Percentiles rank a stretch among this genome's conserved stretches.
Conservation (phyloP, 1,140 invertebrate species). For the Apis cerana region DNA sequence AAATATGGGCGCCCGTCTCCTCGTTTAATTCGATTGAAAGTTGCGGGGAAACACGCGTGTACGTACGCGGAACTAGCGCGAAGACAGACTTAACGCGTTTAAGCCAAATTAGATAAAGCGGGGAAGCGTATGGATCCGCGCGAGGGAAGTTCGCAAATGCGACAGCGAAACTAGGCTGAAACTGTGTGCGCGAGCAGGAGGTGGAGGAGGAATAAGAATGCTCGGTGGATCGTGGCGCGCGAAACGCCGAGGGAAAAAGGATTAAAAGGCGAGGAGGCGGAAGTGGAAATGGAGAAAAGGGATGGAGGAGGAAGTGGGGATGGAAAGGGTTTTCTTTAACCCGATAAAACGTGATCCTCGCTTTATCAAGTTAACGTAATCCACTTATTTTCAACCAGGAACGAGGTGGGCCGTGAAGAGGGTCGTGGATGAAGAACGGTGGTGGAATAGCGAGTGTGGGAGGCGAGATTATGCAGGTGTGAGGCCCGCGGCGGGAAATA, state of each 20-base stretch:
- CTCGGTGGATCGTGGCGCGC: neutral
- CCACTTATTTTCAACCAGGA: constrained; percentile 60
- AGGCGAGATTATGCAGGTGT: constrained; percentile 64
- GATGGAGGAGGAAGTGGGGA: neutral
- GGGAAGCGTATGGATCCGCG: neutral
- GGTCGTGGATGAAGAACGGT: constrained; percentile 23
- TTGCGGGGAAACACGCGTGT: constrained; percentile 5
- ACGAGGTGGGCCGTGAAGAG: constrained; percentile 2
- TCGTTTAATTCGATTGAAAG: constrained; percentile 26
- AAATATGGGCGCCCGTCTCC: neutral
- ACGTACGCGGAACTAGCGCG: neutral
- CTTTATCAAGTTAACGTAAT: constrained; percentile 64
- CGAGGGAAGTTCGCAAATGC: neutral
- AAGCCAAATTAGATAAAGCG: constrained; percentile 15
- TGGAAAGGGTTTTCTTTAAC: constrained; percentile 63
- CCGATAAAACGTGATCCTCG: constrained; percentile 63
- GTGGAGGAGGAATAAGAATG: constrained; percentile 23
- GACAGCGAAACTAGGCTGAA: neutral
- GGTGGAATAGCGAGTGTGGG: constrained; percentile 28
- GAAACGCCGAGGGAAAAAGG: neutral
- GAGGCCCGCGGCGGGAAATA: constrained; percentile 55
- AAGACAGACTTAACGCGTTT: constrained; percentile 13
- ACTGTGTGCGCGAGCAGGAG: too few relatives aligned
- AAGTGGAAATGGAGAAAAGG: neutral
- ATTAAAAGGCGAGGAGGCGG: neutral